Percentiles rank a stretch among this genome's conserved stretches.
These are phyloP conservation scores for Labeo catla DNA, from an alignment of 2,113 vertebrate genomes.

Conservation along the genomic window DNA sequence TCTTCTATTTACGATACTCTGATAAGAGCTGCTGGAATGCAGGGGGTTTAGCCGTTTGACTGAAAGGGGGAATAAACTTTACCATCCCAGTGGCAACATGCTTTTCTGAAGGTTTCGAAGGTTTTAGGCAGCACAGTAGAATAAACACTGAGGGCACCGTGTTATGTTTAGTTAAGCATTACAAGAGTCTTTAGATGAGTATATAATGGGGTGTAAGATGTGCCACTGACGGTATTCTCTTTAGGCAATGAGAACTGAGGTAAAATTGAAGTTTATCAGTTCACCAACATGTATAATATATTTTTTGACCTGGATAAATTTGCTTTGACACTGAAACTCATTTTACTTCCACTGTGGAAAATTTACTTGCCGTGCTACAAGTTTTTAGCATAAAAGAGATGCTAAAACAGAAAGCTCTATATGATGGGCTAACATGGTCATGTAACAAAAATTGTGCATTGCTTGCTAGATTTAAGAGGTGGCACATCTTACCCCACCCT, in stretches of 20 bases:
- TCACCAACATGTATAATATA: no score
- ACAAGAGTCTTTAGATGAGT: background rate
- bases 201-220: background rate
- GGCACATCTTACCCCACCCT: no score
- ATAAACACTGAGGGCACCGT: constrained; percentile 45
- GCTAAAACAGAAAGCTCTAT: no score
- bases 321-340: no score
- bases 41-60: constrained; percentile 57
- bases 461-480: no score
- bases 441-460: no score
- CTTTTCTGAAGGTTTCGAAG: constrained; percentile 36
- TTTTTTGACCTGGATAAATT: no score
- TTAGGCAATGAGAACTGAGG: background rate
- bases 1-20: constrained; percentile 67
- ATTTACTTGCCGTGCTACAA: no score
- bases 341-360: no score
- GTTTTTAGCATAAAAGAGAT: no score
- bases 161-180: constrained; percentile 25
- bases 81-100: background rate
- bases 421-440: no score
- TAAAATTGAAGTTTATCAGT: no score
- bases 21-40: constrained; percentile 74
- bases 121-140: constrained; percentile 31
- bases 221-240: background rate
- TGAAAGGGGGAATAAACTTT: constrained; percentile 58